Conservation (phyloP, 2,113 vertebrate species). For the Ochotona princeps region DNA sequence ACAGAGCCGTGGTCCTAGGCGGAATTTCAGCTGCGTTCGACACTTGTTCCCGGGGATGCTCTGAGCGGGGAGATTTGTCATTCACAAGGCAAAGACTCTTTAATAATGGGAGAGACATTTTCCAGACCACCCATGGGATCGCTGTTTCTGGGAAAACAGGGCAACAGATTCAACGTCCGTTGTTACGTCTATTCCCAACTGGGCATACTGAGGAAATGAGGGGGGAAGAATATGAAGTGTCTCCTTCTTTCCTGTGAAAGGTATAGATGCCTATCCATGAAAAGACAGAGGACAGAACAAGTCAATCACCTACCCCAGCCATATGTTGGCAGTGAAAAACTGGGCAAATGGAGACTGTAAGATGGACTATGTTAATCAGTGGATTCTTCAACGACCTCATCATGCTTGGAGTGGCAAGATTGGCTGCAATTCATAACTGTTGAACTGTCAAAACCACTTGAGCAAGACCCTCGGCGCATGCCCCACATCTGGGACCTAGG, state of each 20-base stretch:
- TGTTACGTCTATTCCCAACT: background rate
- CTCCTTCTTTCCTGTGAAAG: background rate
- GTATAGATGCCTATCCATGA: background rate
- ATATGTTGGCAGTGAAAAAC: too few species aligned
- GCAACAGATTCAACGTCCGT: background rate
- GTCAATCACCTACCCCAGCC: too few species aligned
- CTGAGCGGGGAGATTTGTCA: slow-evolving; percentile 75
- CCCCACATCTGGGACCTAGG: too few species aligned
- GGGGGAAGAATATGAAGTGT: background rate
- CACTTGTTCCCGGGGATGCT: slow-evolving; percentile 54
- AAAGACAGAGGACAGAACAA: too few species aligned
- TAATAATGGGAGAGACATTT: slow-evolving; percentile 39
- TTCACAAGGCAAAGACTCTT: slow-evolving; percentile 61
- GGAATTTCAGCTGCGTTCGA: slow-evolving; percentile 76
- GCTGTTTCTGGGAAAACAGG: background rate
- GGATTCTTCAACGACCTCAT: too few species aligned
- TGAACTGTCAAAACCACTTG: too few species aligned
- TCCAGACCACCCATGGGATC: background rate
- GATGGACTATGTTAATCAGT: too few species aligned
- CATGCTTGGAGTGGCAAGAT: too few species aligned
- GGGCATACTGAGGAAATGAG: background rate
- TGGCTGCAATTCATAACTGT: too few species aligned
- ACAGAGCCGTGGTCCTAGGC: slow-evolving; percentile 75
- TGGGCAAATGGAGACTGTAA: too few species aligned
- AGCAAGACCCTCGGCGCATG: too few species aligned